Evolutionary conservation across 2,888 invertebrate species (phyloP).

Genomic region (Cylloceria caligata): DNA sequence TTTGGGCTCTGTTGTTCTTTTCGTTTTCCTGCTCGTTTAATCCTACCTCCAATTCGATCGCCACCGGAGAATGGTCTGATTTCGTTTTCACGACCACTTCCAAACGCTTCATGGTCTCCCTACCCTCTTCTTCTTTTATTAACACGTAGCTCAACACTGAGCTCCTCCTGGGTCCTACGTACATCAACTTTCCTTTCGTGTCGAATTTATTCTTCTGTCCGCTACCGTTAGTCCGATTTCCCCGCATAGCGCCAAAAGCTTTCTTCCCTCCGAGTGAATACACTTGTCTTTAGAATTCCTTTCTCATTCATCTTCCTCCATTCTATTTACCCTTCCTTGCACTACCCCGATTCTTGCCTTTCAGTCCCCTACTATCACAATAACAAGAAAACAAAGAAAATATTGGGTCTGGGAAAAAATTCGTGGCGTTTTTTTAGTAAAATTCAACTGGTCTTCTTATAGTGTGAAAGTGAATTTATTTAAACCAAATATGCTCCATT

Average conservation of each 20-base stretch:
- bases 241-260: neutral
- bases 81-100: neutral
- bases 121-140: neutral
- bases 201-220: slow-evolving; percentile 8
- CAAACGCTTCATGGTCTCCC: neutral
- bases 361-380: slow-evolving; percentile 12
- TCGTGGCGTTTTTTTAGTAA: too few relatives aligned
- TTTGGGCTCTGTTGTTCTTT: neutral
- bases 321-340: neutral
- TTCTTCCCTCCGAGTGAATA: neutral
- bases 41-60: neutral
- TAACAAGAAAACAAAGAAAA: too few relatives aligned
- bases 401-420: too few relatives aligned
- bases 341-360: neutral
- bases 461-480: too few relatives aligned
- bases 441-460: too few relatives aligned
- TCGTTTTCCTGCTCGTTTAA: neutral
- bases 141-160: slow-evolving; percentile 22
- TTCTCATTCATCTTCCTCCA: neutral
- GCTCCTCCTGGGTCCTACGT: neutral
- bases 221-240: neutral
- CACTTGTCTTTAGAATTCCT: neutral
- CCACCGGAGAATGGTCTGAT: slow-evolving; percentile 20
- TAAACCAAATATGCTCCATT: too few relatives aligned
- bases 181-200: neutral